Evolutionary conservation across 2,888 invertebrate species (phyloP).

Genomic region (Archips crataeganus): DNA sequence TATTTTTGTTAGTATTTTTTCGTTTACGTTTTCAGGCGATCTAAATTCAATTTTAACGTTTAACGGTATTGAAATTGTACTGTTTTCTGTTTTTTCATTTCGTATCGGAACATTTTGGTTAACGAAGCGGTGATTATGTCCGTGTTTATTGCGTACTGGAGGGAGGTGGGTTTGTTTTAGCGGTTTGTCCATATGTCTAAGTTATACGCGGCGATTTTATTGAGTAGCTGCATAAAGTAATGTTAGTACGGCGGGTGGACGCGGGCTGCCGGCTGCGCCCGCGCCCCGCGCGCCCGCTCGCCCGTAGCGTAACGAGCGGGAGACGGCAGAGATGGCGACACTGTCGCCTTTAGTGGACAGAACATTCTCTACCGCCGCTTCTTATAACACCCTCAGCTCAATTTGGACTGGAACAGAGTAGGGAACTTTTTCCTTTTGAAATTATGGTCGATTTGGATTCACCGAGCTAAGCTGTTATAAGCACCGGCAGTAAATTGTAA

Average conservation of each 20-base stretch:
- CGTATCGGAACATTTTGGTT: conserved; percentile 53
- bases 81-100: conserved; percentile 64
- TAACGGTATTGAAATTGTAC: conserved; percentile 54
- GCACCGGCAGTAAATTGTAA: conserved; percentile 59
- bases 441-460: conserved; percentile 11
- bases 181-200: conserved; percentile 73
- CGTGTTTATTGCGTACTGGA: conserved; percentile 45
- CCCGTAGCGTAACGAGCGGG: conserved; percentile 25
- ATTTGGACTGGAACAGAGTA: conserved; percentile 19
- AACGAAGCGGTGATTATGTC: conserved; percentile 47
- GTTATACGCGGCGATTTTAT: conserved; percentile 83
- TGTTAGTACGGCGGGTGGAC: conserved; percentile 62
- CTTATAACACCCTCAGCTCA: conserved; percentile 35
- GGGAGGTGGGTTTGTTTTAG: conserved; percentile 68
- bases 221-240: conserved; percentile 79
- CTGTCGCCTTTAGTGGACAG: conserved; percentile 57
- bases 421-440: conserved; percentile 19
- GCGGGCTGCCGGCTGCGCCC: conserved; percentile 27
- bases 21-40: conserved; percentile 72
- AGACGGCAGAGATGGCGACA: conserved; percentile 48
- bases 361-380: conserved; percentile 49
- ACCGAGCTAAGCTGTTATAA: conserved; percentile 19
- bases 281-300: conserved; percentile 36
- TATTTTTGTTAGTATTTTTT: conserved; percentile 78
- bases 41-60: conserved; percentile 52